A percentile compares a stretch with the other conserved stretches of the same genome.
Conservation (phyloP, 2,888 invertebrate genomes). For the Hipparchia semele region DNA sequence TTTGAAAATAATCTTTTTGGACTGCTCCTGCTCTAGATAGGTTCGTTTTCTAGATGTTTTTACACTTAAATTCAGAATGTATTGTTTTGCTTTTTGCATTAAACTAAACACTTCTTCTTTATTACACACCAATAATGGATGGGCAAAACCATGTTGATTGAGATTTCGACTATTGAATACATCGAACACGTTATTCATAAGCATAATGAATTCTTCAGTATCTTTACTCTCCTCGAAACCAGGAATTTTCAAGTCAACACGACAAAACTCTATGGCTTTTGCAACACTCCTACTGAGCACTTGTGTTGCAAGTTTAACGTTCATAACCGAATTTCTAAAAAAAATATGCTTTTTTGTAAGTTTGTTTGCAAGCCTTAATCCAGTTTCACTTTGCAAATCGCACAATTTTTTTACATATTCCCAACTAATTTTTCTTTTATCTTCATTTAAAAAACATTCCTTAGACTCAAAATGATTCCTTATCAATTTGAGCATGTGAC, state of each 20-base stretch:
- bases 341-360: slow-evolving; percentile 36
- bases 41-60: neutral
- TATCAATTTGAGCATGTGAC: neutral
- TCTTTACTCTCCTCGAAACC: too few species aligned
- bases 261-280: too few species aligned
- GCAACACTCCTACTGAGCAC: slow-evolving; percentile 1
- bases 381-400: neutral
- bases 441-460: neutral
- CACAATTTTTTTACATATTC: neutral
- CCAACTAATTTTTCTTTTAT: neutral
- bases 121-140: neutral
- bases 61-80: neutral
- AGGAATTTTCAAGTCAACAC: too few species aligned
- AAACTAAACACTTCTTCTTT: neutral
- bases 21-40: neutral
- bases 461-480: neutral
- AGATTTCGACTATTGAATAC: neutral
- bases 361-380: slow-evolving; percentile 33
- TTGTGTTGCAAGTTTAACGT: slow-evolving; percentile 42
- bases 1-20: neutral
- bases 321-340: slow-evolving; percentile 42
- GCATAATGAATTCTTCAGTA: too few species aligned
- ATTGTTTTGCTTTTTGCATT: neutral
- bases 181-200: neutral
- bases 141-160: neutral